Base-by-base conservation (phyloP, 1,140 invertebrate genomes). In the Scaptomyza montana region DNA sequence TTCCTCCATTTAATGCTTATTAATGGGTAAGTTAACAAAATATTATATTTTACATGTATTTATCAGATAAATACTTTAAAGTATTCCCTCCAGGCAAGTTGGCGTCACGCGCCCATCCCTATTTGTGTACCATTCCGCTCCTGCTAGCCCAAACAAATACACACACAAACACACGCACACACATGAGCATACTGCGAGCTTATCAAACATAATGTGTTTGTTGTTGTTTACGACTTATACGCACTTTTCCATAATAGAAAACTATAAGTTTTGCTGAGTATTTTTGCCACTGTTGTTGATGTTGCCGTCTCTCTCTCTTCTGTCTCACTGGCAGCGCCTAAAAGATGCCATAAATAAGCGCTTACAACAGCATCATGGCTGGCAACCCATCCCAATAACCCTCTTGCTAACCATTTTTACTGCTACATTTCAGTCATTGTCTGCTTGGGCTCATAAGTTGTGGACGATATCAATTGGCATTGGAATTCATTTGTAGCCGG, bases 291-390 rank as follows among this genome's bases (percentile, higher is more conserved):
- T 62, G 30, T 28, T 59, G 39, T 25, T 43, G 25, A 43, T 21
- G 33, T 30, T 55, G 33, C 67, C 47, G 30, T 13, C 39, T 53
- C 21, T 41, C 41, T 25, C 33, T 9, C 33, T 36, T 36, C 7
- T 30, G 6, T 30, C 5, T 3, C n/a, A 3, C 16, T 51, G 49
- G 41, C 13, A 51, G 65, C 54, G 45, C 57, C 71, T 50, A 74
- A 72, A 54, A 67, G 57, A 59, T 39, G 62, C 59, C 81, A 80
- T 85, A 85, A 86, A 80, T 86, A 81, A 77, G 36, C 46, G 66
- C 63, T 74, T 74, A 50, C 25, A 67, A 74, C 57, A 49, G 41
- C 51, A 46, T 56, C 67, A 47, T 33, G 33, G 36, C 62, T 61
- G 28, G 13, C 49, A 25, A 1, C 7, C 36, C 3, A 9, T 21